Conservation (phyloP, 2,888 invertebrate species). For the Philonicus albiceps region DNA sequence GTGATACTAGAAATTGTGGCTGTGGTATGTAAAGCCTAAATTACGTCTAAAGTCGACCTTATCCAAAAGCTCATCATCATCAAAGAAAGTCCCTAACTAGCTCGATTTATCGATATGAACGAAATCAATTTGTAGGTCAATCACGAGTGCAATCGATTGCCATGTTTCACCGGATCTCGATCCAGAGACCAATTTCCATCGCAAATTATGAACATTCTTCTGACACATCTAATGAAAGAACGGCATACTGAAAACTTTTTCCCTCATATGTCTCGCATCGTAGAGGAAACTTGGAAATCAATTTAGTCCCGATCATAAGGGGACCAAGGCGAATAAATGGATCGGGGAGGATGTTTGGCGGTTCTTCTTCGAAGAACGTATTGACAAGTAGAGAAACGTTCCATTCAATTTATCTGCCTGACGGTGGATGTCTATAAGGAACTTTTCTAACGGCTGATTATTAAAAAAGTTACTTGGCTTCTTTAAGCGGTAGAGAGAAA, state of each 20-base stretch:
- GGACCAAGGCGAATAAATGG: not conserved
- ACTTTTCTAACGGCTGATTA: conserved; percentile 33
- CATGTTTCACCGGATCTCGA: not conserved
- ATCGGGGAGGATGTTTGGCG: not conserved
- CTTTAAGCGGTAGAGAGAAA: not conserved
- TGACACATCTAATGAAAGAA: conserved; percentile 19
- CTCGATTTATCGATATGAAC: not conserved
- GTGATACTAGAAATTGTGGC: not conserved
- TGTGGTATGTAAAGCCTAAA: not conserved
- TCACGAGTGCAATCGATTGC: not conserved
- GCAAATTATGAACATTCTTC: conserved; percentile 1
- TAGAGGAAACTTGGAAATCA: conserved; percentile 10
- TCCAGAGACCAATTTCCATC: not conserved
- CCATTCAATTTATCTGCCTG: conserved; percentile 14
- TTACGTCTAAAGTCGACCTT: not conserved
- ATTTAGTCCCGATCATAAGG: not conserved
- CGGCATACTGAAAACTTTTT: not conserved
- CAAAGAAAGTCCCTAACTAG: not conserved
- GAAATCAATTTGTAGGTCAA: not conserved
- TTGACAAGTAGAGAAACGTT: conserved; percentile 3
- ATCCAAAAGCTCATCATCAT: not conserved
- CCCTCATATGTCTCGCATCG: not conserved
- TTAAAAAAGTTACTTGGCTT: conserved; percentile 26
- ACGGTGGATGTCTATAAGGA: conserved; percentile 6
- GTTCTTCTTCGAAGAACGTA: not conserved